These are phyloP conservation scores for Adelosebastes latens DNA, from an alignment of 2,797 vertebrate genomes.

Conservation along the genomic window DNA sequence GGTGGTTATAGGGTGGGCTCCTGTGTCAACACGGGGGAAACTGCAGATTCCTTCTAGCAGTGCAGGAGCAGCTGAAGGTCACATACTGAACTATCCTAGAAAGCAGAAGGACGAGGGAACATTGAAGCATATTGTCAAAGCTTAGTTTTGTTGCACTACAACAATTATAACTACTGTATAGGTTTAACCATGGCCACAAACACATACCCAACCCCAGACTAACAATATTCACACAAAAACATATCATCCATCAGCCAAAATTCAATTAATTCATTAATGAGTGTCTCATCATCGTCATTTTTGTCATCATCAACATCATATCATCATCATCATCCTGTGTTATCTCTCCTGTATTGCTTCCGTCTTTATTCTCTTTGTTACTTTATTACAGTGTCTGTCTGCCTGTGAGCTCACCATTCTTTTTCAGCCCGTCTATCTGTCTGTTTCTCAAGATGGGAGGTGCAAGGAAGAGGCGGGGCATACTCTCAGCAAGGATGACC, in stretches of 20 bases:
- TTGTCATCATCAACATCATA: constrained; percentile 16
- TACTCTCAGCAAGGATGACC: constrained; percentile 74
- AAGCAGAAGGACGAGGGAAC: not conserved
- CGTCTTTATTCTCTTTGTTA: constrained; percentile 48
- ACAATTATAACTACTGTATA: not conserved
- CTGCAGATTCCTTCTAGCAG: constrained; percentile 44
- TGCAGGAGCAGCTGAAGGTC: constrained; percentile 59
- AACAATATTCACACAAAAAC: not conserved
- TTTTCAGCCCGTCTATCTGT: constrained; percentile 53
- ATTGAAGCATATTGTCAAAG: not conserved
- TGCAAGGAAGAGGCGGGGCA: constrained; percentile 49
- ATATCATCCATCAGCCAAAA: not conserved
- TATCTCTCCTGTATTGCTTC: not conserved
- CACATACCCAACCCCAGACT: not conserved
- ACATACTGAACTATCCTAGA: constrained; percentile 12
- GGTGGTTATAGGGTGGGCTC: constrained; percentile 64
- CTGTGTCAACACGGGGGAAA: constrained; percentile 73
- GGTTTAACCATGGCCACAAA: not conserved
- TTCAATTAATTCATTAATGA: not conserved
- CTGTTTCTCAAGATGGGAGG: constrained; percentile 56
- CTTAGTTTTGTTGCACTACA: not conserved
- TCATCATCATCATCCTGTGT: constrained; percentile 8
- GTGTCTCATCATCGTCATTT: constrained; percentile 10
- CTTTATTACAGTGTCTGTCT: constrained; percentile 30
- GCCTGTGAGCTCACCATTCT: constrained; percentile 42